Percentiles rank a stretch among this genome's conserved stretches.
phyloP scores from a whole-genome alignment of 2,113 vertebrate species.

The Todiramphus chloris region DNA sequence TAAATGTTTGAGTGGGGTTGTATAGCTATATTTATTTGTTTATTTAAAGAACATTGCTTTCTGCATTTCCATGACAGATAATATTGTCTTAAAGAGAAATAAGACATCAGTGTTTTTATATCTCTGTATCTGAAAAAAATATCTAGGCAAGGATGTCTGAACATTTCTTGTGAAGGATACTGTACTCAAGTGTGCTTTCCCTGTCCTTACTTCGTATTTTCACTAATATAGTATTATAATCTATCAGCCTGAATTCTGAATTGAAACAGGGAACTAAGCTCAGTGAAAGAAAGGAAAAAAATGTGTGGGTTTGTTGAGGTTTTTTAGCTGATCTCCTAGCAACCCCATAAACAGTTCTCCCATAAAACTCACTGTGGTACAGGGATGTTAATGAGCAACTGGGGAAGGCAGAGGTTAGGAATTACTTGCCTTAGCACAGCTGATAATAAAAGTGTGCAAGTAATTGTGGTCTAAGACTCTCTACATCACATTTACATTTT shows the following conservation, averaged over 20 bases:
- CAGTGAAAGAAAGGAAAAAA: background rate
- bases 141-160: background rate
- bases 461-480: background rate
- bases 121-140: background rate
- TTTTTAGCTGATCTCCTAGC: background rate
- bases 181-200: background rate
- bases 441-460: background rate
- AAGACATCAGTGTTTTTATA: background rate
- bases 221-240: background rate
- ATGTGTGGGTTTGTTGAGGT: background rate
- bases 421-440: background rate
- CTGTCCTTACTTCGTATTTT: background rate
- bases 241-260: background rate
- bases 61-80: background rate
- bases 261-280: background rate
- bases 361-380: background rate
- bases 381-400: background rate
- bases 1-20: background rate
- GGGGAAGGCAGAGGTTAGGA: background rate
- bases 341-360: background rate
- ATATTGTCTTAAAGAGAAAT: background rate
- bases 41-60: background rate
- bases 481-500: background rate
- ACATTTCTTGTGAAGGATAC: background rate
- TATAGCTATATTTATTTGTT: background rate